A percentile compares a stretch with the other conserved stretches of the same genome.
Conservation (phyloP, 2,888 invertebrate genomes). For the Pollenia griseotomentosa region DNA sequence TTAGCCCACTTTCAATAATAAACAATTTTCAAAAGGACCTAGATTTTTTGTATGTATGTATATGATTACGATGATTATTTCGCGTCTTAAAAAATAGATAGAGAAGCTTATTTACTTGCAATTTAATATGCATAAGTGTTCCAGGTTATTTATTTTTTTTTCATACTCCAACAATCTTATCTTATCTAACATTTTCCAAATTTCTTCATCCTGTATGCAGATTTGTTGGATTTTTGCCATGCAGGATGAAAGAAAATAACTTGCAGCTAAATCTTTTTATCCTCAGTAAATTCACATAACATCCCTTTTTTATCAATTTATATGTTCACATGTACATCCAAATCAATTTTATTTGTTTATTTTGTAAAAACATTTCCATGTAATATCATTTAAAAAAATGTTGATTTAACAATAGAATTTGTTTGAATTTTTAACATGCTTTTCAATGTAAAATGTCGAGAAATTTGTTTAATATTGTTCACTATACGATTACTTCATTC, state of each 20-base stretch:
- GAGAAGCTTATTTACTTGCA: no score
- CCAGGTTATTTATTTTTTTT: no score
- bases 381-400: slow-evolving; percentile 3
- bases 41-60: no score
- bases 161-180: slow-evolving; percentile 2
- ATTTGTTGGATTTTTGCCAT: slow-evolving; percentile 16
- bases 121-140: no score
- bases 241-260: background rate
- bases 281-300: no score
- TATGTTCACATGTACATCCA: no score
- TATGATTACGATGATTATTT: no score
- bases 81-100: no score
- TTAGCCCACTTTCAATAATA: no score
- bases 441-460: slow-evolving; percentile 39
- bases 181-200: background rate
- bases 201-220: background rate
- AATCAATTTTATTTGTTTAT: background rate
- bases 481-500: background rate
- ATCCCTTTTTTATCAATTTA: no score
- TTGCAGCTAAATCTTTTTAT: background rate
- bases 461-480: slow-evolving; percentile 28
- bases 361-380: background rate
- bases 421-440: slow-evolving; percentile 12
- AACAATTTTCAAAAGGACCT: no score
- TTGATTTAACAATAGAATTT: slow-evolving; percentile 48